A percentile compares a stretch with the other conserved stretches of the same genome.
phyloP scores from a whole-genome alignment of 2,113 vertebrate genomes.

The zebrafish (Danio rerio) region DNA sequence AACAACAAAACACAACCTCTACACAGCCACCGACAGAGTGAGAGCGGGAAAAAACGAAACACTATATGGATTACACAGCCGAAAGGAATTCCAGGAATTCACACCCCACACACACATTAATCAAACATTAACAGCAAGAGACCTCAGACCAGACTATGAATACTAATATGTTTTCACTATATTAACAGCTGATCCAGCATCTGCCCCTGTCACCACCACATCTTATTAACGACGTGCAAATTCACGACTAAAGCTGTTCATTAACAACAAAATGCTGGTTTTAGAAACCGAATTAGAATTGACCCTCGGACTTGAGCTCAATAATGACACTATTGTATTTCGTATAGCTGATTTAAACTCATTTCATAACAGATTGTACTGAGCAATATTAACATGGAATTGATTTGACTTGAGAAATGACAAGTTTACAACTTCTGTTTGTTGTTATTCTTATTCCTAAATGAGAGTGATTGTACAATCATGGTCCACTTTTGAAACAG shows the following conservation, averaged over 20 bases:
- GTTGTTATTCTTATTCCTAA: no score
- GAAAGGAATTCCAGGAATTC: slow-evolving; percentile 49
- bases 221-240: no score
- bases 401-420: no score
- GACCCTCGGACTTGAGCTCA: no score
- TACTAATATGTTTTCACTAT: neutral
- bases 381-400: no score
- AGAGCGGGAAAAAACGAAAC: slow-evolving; percentile 29
- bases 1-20: neutral
- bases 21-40: slow-evolving; percentile 11
- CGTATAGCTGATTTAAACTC: no score
- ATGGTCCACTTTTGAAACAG: no score
- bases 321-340: neutral
- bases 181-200: slow-evolving; percentile 6
- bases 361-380: no score
- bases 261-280: neutral
- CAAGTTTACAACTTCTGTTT: no score
- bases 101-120: slow-evolving; percentile 15
- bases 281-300: no score
- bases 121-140: slow-evolving; percentile 47
- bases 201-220: neutral
- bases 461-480: no score
- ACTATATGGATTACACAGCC: slow-evolving; percentile 42
- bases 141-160: neutral
- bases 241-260: neutral